Evolutionary conservation across 2,113 vertebrate genomes (phyloP).

Genomic region (Antidorcas marsupialis): DNA sequence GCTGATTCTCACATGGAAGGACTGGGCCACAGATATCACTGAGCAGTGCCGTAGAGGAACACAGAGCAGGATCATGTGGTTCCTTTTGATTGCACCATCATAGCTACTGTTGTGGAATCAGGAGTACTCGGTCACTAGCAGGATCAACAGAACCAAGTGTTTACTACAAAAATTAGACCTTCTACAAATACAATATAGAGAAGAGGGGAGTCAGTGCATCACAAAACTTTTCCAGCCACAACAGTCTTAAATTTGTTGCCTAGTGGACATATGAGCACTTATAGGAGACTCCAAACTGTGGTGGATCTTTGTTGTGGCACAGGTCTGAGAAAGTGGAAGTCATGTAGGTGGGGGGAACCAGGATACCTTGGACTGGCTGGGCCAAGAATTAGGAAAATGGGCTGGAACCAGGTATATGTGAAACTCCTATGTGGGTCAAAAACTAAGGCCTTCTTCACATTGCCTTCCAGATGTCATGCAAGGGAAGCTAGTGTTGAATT

Average conservation of each 20-base stretch:
- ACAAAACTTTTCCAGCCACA: neutral
- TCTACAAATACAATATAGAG: neutral
- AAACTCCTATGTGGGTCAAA: neutral
- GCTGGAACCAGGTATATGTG: neutral
- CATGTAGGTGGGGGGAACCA: neutral
- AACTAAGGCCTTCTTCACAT: neutral
- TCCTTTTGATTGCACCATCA: neutral
- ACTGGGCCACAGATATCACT: neutral
- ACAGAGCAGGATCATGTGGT: too few species aligned
- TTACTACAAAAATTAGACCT: neutral
- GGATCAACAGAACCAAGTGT: neutral
- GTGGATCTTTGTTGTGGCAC: neutral
- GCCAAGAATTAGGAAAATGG: neutral
- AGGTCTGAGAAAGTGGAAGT: neutral
- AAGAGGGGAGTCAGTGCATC: neutral
- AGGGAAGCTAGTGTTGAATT: neutral
- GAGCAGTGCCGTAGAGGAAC: neutral
- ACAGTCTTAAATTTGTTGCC: neutral
- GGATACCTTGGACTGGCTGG: neutral
- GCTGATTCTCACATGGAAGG: neutral
- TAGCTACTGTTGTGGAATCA: neutral
- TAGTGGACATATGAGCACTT: neutral
- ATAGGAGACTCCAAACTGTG: neutral
- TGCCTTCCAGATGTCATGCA: neutral
- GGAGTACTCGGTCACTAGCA: neutral